Base-by-base conservation (phyloP, 1,140 invertebrate species). In the Halesus radiatus region DNA sequence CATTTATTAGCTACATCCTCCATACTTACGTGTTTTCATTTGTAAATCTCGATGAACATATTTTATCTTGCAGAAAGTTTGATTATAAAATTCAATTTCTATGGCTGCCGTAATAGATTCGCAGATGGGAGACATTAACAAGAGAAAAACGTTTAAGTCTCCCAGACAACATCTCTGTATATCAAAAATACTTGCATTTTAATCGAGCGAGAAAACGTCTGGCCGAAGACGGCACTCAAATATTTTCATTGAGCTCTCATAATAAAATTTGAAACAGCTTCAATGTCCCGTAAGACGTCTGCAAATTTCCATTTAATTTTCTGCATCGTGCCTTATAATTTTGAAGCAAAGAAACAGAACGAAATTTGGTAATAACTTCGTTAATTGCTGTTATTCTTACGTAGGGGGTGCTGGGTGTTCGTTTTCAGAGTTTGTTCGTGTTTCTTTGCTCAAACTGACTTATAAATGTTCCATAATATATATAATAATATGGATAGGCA, bases 141-240 rank as follows among this genome's bases (percentile, higher is more conserved):
- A 13, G 29, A 29, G 16, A 23, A 50, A 50, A 37, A 22, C 32
- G 37, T 72, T 72, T 72, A 52, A 72, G 18, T 23, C 68, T 72
- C 22, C 45, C 45, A 72, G 68, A 72, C 68, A 72, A 52, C 45
- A 72, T 72, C 62, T 72, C 32, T 13, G 68, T 50, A 72, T 50
- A 45, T 72, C 20, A 72, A 72, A 52, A 70, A 32, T 10, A 72
- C 18, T 52, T 50, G 32, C 32, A 72, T 72, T 72, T 72, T 72
- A 72, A 52, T 72, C 45, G 68, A 72, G 68, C 32, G 18, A 52
- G 45, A 29, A 29, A 26, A n/a, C 68, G 68, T 18, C 68, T 72
- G 37, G n/a, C 20, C 18, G 68, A 50, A 50, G 68, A 20, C n/a
- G 45, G 23, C 29, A 72, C 68, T 72, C 23, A 23, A 52, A 50